phyloP scores from a whole-genome alignment of 1,140 invertebrate genomes.

The Ditylenchus dipsaci region DNA sequence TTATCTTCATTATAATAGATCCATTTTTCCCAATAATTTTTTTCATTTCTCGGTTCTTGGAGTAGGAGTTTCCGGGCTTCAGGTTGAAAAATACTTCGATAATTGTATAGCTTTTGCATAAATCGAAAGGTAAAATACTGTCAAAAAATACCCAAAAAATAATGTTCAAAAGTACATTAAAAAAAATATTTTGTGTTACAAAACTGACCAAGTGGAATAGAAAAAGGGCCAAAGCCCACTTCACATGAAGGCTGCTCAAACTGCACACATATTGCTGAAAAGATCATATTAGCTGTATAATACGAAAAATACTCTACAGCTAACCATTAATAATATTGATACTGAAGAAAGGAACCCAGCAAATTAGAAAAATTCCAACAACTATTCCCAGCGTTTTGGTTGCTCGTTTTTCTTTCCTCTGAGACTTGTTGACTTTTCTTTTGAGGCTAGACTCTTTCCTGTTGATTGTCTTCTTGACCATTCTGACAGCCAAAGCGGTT shows the following conservation, averaged over 20 bases:
- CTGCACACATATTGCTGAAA: slow-evolving; percentile 78
- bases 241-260: slow-evolving; percentile 70
- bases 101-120: too few species aligned
- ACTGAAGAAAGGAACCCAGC: slow-evolving; percentile 98
- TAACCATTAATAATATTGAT: slow-evolving; percentile 80
- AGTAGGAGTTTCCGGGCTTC: too few species aligned
- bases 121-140: too few species aligned
- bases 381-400: slow-evolving; percentile 98
- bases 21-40: too few species aligned
- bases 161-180: too few species aligned
- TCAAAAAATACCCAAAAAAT: too few species aligned
- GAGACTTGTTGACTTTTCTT: slow-evolving; percentile 53
- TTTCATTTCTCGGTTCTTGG: too few species aligned
- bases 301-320: too few species aligned
- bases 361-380: slow-evolving; percentile 88
- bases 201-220: slow-evolving; percentile 59
- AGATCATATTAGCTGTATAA: too few species aligned
- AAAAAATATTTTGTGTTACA: too few species aligned
- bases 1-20: too few species aligned
- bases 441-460: slow-evolving; percentile 43
- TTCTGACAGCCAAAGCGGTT: slow-evolving; percentile 36
- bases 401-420: slow-evolving; percentile 79
- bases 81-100: too few species aligned
- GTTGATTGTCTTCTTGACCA: slow-evolving; percentile 43
- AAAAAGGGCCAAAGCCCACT: slow-evolving; percentile 85